Percentiles rank a stretch among this genome's conserved stretches.
Conservation (phyloP, 1,140 invertebrate genomes). For the Caenorhabditis latens region DNA sequence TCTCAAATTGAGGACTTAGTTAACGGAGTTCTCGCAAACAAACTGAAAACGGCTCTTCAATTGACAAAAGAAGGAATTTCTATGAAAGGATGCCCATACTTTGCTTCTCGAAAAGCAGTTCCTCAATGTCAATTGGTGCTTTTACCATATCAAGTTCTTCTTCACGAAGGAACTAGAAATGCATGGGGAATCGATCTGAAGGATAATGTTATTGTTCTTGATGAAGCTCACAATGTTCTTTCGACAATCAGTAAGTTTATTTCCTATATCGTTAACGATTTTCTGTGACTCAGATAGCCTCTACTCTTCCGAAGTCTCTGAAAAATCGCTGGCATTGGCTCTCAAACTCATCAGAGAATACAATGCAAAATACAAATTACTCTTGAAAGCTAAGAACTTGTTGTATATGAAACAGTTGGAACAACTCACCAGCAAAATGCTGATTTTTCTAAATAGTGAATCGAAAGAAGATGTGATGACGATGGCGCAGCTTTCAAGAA, state of each 20-base stretch:
- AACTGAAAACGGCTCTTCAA: not conserved
- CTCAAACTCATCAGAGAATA: conserved; percentile 49
- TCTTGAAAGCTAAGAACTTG: conserved; percentile 87
- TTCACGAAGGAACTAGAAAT: conserved; percentile 88
- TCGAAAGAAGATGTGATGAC: conserved; percentile 45
- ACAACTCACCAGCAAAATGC: conserved; percentile 80
- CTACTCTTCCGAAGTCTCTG: conserved; percentile 81
- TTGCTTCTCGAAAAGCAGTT: conserved; percentile 69
- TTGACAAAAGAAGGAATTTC: conserved; percentile 18
- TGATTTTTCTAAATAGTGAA: conserved; percentile 80
- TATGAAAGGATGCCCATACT: conserved; percentile 73
- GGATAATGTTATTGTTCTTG: conserved; percentile 90
- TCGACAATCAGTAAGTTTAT: conserved; percentile 88
- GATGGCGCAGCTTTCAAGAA: conserved; percentile 5
- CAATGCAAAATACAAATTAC: conserved; percentile 72
- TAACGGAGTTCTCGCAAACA: conserved; percentile 66
- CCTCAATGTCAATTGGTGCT: conserved; percentile 77
- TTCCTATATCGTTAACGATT: not conserved
- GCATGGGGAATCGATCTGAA: conserved; percentile 87
- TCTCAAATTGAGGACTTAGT: conserved; percentile 73
- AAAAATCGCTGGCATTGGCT: conserved; percentile 81
- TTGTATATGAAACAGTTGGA: conserved; percentile 88
- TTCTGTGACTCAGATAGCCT: conserved; percentile 14
- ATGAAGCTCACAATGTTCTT: conserved; percentile 96
- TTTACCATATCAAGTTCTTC: conserved; percentile 82